phyloP scores from a whole-genome alignment of 1,140 invertebrate genomes.

The Scaptomyza graminum region DNA sequence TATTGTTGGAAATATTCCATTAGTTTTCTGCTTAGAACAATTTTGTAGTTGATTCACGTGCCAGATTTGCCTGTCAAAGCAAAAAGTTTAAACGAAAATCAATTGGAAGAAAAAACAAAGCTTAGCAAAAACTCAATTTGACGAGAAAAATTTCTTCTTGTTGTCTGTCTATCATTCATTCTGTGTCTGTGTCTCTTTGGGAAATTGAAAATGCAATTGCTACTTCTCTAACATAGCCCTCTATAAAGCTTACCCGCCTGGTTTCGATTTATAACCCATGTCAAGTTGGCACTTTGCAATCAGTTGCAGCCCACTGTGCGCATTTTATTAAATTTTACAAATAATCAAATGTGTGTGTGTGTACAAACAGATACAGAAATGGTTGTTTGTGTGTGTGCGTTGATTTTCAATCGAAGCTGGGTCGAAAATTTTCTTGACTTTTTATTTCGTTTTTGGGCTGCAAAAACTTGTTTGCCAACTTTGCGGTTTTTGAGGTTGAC shows the following conservation, averaged over 20 bases:
- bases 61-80: slow-evolving; percentile 1
- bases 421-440: slow-evolving; percentile 55
- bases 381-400: slow-evolving; percentile 47
- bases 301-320: slow-evolving; percentile 63
- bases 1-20: slow-evolving; percentile 11
- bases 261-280: slow-evolving; percentile 34
- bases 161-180: background rate
- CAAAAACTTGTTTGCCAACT: slow-evolving; percentile 77
- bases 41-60: slow-evolving; percentile 9
- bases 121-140: slow-evolving; percentile 45
- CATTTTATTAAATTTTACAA: slow-evolving; percentile 67
- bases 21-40: background rate
- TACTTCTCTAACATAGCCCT: background rate
- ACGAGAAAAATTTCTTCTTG: slow-evolving; percentile 30
- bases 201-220: slow-evolving; percentile 14
- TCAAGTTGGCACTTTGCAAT: slow-evolving; percentile 43
- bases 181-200: background rate
- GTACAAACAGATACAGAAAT: slow-evolving; percentile 20
- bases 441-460: slow-evolving; percentile 18
- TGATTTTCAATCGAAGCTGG: slow-evolving; percentile 77
- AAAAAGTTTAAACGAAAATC: slow-evolving; percentile 35
- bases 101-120: slow-evolving; percentile 46
- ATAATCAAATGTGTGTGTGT: slow-evolving; percentile 54
- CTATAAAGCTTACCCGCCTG: background rate
- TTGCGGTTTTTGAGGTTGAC: slow-evolving; percentile 81